Conservation (phyloP, 1,140 invertebrate genomes). For the Apis mellifera region Amel_HAv3.1 CM009945.2:2504001-2504500, state of each 20-base stretch:
- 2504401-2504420: not conserved
- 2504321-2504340: conserved; percentile 33
- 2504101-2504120: not conserved
- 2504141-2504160: not conserved
- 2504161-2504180: not conserved
- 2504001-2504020: no score
- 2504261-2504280: conserved; percentile 7
- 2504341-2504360: conserved; percentile 36
- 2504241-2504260: not conserved
- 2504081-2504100: not conserved
- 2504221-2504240: not conserved
- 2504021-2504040: no score
- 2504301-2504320: conserved; percentile 5
- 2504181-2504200: not conserved
- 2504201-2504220: not conserved
- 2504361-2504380: conserved; percentile 1
- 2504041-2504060: no score
- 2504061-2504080: no score
- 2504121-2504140: not conserved
- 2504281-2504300: conserved; percentile 21
- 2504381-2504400: not conserved
- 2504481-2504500: not conserved
- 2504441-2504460: no score
- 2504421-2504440: no score
- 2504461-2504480: not conserved